Conservation (phyloP, 1,140 invertebrate species). For the Lasaia peninsularis region DNA sequence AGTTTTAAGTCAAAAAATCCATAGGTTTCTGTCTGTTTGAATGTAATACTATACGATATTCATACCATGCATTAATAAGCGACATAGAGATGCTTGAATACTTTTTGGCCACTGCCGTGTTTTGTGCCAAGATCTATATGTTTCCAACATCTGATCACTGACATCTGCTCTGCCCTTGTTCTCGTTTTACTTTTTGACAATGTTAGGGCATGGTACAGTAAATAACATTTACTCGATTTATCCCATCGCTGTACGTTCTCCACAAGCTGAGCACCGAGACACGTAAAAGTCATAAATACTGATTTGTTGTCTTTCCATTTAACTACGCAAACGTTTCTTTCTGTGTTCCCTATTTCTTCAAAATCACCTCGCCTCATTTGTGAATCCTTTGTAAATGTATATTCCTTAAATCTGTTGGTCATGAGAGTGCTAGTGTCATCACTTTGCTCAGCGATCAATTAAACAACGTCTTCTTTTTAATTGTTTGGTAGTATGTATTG, state of each 20-base stretch:
- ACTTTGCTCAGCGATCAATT: background rate
- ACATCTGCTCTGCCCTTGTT: no score
- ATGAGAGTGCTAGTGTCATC: background rate
- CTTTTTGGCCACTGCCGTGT: no score
- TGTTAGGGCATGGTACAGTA: background rate
- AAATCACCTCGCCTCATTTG: conserved; percentile 6
- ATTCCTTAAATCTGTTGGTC: background rate
- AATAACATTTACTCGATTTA: background rate
- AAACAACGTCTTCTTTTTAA: no score
- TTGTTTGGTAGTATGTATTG: no score
- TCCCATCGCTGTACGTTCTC: background rate
- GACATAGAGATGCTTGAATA: no score
- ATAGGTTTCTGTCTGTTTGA: no score
- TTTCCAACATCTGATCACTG: no score
- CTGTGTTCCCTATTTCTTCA: conserved; percentile 5
- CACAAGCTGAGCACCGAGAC: conserved; percentile 1
- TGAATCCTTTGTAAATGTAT: conserved; percentile 8
- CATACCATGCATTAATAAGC: no score
- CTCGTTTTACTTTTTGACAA: no score
- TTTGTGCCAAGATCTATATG: no score
- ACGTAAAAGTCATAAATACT: conserved; percentile 6
- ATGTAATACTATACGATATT: no score
- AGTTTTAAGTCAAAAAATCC: no score
- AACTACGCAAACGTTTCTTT: conserved; percentile 1
- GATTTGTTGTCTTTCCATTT: conserved; percentile 10